Conservation (phyloP, 2,113 vertebrate genomes). For the Cardinalis cardinalis region DNA sequence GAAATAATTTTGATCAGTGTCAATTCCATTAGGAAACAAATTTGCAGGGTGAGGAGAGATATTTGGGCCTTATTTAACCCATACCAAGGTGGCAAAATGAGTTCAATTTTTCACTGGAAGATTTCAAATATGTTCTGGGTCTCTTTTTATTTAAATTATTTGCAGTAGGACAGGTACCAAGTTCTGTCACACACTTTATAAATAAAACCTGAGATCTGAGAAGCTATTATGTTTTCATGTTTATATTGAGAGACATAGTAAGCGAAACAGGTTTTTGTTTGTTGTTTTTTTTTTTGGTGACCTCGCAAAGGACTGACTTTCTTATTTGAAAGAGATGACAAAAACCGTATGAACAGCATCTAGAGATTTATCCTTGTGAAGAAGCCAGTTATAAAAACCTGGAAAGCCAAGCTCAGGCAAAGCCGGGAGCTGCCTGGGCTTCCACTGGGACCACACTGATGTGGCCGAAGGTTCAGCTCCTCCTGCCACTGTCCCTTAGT, state of each 20-base stretch:
- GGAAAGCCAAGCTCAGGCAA: background rate
- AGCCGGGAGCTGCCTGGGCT: background rate
- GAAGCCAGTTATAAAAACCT: background rate
- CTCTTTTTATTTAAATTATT: background rate
- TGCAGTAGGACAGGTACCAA: background rate
- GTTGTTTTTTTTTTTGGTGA: background rate
- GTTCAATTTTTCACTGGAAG: background rate
- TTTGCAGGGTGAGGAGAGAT: background rate
- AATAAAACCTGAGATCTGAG: background rate
- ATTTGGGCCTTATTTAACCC: background rate
- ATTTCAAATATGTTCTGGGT: background rate
- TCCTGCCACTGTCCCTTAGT: background rate
- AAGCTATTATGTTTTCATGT: background rate
- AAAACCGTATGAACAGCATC: background rate
- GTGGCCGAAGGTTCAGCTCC: background rate
- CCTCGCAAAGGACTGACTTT: background rate
- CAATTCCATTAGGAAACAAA: background rate
- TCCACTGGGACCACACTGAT: background rate
- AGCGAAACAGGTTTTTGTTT: background rate
- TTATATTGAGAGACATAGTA: background rate
- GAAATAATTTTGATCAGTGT: background rate
- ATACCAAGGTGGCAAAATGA: background rate
- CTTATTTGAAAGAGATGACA: background rate
- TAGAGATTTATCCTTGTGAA: background rate
- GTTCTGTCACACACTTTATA: background rate